Conservation (phyloP, 2,888 invertebrate species). For the Pycnomerus fuliginosus region DNA sequence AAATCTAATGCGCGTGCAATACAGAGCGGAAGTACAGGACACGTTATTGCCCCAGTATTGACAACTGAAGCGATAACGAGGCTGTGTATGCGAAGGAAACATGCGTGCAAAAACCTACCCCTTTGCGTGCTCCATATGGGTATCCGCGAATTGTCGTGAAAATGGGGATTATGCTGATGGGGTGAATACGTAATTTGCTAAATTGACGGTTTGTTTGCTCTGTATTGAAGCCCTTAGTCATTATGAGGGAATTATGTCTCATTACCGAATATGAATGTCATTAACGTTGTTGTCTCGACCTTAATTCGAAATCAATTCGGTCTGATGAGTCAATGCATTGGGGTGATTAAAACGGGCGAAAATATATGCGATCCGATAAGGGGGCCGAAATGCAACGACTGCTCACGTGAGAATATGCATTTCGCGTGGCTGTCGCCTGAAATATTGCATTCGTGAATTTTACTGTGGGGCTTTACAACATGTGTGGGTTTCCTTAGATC, state of each 20-base stretch:
- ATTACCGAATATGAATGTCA: no score
- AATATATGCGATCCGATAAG: no score
- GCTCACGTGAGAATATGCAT: constrained; percentile 34
- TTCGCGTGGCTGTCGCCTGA: constrained; percentile 29
- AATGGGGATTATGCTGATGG: constrained; percentile 17
- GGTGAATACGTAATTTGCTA: constrained; percentile 18
- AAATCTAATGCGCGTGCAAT: constrained; percentile 18
- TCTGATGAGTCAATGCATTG: no score
- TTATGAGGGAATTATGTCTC: constrained; percentile 4
- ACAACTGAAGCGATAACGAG: constrained; percentile 14
- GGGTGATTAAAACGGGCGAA: no score
- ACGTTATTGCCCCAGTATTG: constrained; percentile 17
- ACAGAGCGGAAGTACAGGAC: constrained; percentile 7
- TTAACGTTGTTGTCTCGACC: no score
- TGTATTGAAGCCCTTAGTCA: constrained; percentile 11
- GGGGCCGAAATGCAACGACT: no score
- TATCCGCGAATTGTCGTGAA: constrained; percentile 26
- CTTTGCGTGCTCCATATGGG: constrained; percentile 16
- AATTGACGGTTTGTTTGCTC: constrained; percentile 16
- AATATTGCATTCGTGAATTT: constrained; percentile 23
- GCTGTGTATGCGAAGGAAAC: constrained; percentile 10
- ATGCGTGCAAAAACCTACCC: constrained; percentile 18
- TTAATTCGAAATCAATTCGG: no score
- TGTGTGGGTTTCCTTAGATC: no score
- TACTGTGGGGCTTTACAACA: constrained; percentile 27